Evolutionary conservation across 1,140 invertebrate species (phyloP).

Genomic region (Drosophila dunni): DNA sequence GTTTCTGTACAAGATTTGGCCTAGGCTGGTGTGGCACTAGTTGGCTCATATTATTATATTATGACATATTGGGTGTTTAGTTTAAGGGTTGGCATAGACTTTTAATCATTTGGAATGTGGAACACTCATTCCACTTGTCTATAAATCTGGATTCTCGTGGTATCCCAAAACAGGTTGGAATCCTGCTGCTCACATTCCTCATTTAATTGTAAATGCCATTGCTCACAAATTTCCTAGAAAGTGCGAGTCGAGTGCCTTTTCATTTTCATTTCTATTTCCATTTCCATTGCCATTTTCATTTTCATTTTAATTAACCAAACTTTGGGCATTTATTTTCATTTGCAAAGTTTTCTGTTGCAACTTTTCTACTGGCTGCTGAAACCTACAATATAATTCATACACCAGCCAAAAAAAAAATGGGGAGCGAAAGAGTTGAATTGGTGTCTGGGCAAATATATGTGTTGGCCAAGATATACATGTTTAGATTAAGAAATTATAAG

Average conservation of each 20-base stretch:
- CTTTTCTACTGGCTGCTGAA: conserved; percentile 29
- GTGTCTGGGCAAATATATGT: conserved; percentile 5
- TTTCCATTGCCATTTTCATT: conserved; percentile 51
- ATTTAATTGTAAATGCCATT: conserved; percentile 35
- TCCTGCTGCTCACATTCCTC: conserved; percentile 27
- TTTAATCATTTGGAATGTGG: conserved; percentile 37
- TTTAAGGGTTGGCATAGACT: conserved; percentile 21
- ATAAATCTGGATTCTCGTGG: neutral
- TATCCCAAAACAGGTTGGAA: conserved; percentile 8
- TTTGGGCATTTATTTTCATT: conserved; percentile 65
- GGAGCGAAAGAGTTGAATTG: conserved; percentile 13
- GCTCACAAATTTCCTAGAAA: conserved; percentile 10
- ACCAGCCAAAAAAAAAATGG: conserved; percentile 11
- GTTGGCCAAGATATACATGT: neutral
- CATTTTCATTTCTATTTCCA: conserved; percentile 40
- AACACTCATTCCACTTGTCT: neutral
- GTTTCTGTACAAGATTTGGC: conserved; percentile 12
- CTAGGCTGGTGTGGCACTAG: neutral
- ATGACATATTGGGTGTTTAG: neutral
- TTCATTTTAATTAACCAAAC: conserved; percentile 62
- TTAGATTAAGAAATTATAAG: conserved; percentile 3
- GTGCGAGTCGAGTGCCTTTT: conserved; percentile 28
- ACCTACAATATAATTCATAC: conserved; percentile 26
- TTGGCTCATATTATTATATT: conserved; percentile 20
- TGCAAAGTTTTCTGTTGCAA: conserved; percentile 52